Evolutionary conservation across 1,140 invertebrate species (phyloP).

Genomic region (Fopius arisanus): DNA sequence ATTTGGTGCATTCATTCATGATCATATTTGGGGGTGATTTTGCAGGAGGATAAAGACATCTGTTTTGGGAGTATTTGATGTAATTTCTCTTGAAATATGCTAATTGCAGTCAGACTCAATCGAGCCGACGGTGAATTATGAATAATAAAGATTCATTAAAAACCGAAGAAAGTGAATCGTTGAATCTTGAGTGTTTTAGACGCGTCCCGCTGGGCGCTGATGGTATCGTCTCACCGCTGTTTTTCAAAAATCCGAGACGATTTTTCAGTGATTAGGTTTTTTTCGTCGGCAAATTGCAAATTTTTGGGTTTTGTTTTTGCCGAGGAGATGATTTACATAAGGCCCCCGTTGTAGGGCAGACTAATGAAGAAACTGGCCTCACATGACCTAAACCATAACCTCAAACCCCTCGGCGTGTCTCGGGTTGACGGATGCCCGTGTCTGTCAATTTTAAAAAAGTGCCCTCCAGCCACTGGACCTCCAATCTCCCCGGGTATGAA

Average conservation of each 20-base stretch:
- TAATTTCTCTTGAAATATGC: background rate
- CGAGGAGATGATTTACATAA: constrained; percentile 56
- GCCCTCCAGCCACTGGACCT: constrained; percentile 24
- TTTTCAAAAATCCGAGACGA: constrained; percentile 33
- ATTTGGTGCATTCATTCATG: background rate
- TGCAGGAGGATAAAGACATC: background rate
- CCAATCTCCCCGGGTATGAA: background rate
- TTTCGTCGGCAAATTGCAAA: constrained; percentile 59
- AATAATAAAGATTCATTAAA: constrained; percentile 6
- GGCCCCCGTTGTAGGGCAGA: constrained; percentile 43
- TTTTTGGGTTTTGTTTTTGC: constrained; percentile 17
- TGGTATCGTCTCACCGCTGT: constrained; percentile 52
- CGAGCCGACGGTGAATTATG: background rate
- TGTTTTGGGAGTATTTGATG: background rate
- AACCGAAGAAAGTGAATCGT: background rate
- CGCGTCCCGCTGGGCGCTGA: constrained; percentile 56
- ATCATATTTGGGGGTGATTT: background rate
- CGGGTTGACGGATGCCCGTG: constrained; percentile 33
- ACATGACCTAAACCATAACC: constrained; percentile 22
- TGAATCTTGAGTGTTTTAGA: constrained; percentile 33
- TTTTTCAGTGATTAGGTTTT: constrained; percentile 53
- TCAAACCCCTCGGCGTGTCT: constrained; percentile 6
- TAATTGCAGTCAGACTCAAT: background rate
- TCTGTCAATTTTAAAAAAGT: constrained; percentile 40
- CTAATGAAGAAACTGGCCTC: constrained; percentile 38